These are phyloP conservation scores for Pica pica DNA, from an alignment of 2,113 vertebrate species.

Conservation along the genomic window DNA sequence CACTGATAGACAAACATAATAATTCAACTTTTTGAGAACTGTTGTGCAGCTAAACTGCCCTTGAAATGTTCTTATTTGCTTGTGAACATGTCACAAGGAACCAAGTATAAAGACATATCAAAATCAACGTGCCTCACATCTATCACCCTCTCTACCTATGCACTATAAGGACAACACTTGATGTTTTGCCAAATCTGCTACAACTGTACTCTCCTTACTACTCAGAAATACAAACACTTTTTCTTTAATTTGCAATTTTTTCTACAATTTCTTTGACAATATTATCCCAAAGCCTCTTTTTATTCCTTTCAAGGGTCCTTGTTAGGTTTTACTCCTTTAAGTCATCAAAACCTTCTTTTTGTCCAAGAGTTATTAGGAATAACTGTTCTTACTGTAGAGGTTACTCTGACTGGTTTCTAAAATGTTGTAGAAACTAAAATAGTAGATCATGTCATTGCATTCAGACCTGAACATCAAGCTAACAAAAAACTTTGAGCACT, in stretches of 20 bases:
- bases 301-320: neutral
- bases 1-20: neutral
- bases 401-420: neutral
- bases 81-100: neutral
- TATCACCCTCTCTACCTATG: neutral
- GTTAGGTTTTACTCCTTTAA: neutral
- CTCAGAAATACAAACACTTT: neutral
- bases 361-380: neutral
- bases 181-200: neutral
- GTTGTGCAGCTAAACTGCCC: neutral
- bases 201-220: neutral
- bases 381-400: neutral
- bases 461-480: neutral
- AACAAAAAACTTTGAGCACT: neutral
- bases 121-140: neutral
- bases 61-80: neutral
- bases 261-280: neutral
- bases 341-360: neutral
- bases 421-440: neutral
- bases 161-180: neutral
- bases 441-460: neutral
- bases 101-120: neutral
- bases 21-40: neutral
- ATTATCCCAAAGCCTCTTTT: neutral
- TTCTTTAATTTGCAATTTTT: too few relatives aligned